Percentiles rank a stretch among this genome's conserved stretches.
Evolutionary conservation across 2,797 vertebrate species (phyloP).

Genomic region (Lagodon rhomboides): DNA sequence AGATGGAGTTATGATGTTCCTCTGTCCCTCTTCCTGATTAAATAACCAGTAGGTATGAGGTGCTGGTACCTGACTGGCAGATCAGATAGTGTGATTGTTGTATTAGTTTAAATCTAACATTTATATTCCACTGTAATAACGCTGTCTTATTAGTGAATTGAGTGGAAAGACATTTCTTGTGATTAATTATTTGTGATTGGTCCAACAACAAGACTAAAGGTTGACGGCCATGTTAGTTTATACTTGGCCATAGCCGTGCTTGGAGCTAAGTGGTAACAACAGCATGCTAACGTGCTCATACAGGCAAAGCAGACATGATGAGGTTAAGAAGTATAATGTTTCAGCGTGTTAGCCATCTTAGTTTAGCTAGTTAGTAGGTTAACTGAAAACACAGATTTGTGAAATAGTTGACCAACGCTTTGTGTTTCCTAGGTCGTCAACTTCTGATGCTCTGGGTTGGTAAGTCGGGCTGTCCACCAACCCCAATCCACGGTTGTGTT

Average conservation of each 20-base stretch:
- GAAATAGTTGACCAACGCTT: too few species aligned
- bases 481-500: too few species aligned
- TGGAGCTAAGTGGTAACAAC: background rate
- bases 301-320: too few species aligned
- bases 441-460: too few species aligned
- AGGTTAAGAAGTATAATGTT: background rate
- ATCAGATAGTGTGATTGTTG: background rate
- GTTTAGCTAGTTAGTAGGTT: too few species aligned
- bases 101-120: background rate
- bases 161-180: background rate
- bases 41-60: background rate
- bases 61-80: background rate
- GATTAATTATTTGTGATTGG: background rate
- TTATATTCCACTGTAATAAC: background rate
- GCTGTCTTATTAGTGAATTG: too few species aligned
- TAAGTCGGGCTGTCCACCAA: too few species aligned
- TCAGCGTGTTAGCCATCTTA: background rate
- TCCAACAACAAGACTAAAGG: background rate
- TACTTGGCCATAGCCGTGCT: background rate
- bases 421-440: too few species aligned
- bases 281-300: background rate
- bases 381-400: background rate
- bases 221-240: too few species aligned
- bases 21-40: background rate
- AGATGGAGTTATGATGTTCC: conserved; percentile 31